These are phyloP conservation scores for Tubulanus polymorphus DNA, from an alignment of 2,888 invertebrate genomes.

Conservation along the genomic window DNA sequence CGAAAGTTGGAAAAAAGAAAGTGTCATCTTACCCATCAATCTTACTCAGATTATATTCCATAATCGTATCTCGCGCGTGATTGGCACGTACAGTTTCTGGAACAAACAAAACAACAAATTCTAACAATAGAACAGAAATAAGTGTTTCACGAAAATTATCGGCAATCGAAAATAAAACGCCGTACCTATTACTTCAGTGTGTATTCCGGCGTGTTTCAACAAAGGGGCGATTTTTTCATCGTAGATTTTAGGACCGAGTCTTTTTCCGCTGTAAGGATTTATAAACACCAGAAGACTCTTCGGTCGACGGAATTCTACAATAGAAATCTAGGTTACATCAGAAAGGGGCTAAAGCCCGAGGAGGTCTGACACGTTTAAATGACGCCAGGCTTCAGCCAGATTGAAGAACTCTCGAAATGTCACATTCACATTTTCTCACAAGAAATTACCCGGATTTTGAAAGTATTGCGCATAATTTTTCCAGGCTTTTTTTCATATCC, in stretches of 20 bases:
- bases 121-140: not conserved
- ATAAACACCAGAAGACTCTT: conserved; percentile 72
- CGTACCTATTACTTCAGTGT: conserved; percentile 58
- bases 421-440: no score
- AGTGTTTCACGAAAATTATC: not conserved
- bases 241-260: conserved; percentile 69
- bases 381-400: no score
- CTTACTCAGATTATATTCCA: conserved; percentile 40
- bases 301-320: conserved; percentile 62
- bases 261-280: conserved; percentile 79
- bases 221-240: conserved; percentile 64
- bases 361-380: not conserved
- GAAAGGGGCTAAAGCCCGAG: conserved; percentile 16
- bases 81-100: conserved; percentile 68
- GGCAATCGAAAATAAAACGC: not conserved
- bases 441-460: no score
- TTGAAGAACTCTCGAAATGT: no score
- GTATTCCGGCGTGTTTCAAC: conserved; percentile 55
- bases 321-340: not conserved
- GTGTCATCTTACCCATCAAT: conserved; percentile 58
- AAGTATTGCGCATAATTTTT: no score
- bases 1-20: no score
- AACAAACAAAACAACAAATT: conserved; percentile 15
- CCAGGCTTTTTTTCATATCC: no score
- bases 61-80: conserved; percentile 70